A percentile compares a stretch with the other conserved stretches of the same genome.
phyloP scores from a whole-genome alignment of 2,113 vertebrate genomes.

The Hylia prasina region DNA sequence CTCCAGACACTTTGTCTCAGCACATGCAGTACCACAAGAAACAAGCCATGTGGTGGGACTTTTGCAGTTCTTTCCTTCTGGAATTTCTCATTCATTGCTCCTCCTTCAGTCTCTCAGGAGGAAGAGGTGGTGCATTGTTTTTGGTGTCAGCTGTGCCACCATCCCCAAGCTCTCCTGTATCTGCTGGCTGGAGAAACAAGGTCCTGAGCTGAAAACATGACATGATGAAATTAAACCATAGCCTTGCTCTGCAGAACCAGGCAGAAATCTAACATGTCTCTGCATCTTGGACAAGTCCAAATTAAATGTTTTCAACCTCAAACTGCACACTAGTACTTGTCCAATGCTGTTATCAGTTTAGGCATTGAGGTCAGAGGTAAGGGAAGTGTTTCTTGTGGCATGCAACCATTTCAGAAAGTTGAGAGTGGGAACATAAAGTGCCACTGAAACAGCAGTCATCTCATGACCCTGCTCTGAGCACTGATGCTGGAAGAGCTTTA shows the following conservation, averaged over 20 bases:
- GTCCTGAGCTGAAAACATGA: not conserved
- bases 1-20: not conserved
- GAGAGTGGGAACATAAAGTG: not conserved
- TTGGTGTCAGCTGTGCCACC: not conserved
- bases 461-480: not conserved
- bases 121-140: not conserved
- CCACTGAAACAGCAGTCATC: not conserved
- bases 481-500: not conserved
- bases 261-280: not conserved
- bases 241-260: not conserved
- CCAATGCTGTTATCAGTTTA: not conserved
- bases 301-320: not conserved
- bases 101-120: not conserved
- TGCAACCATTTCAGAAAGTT: accelerated
- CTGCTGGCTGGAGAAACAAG: not conserved
- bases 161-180: not conserved
- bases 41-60: not conserved
- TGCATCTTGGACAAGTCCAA: not conserved
- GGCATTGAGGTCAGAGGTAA: accelerated
- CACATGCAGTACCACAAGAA: not conserved
- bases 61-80: not conserved
- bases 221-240: not conserved
- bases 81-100: not conserved
- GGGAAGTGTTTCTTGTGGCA: not conserved
- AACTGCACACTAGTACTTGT: not conserved